Conservation (phyloP, 2,797 vertebrate species). For the Callimico goeldii region DNA sequence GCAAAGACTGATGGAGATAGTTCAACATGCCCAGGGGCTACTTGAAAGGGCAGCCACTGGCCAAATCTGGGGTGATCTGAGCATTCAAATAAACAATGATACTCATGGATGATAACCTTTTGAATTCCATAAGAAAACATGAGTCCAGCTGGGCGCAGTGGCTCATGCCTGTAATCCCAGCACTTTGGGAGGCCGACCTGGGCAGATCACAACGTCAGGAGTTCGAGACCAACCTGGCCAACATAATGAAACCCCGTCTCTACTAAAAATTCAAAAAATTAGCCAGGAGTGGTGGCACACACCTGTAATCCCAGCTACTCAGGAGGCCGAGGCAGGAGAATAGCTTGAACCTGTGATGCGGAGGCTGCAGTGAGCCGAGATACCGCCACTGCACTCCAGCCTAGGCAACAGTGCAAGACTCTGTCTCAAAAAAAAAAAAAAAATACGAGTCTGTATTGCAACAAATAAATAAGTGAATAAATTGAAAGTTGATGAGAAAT, state of each 20-base stretch:
- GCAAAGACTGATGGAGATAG: rapidly evolving
- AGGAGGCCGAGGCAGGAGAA: background rate
- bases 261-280: background rate
- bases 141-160: background rate
- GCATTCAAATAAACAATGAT: background rate
- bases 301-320: background rate
- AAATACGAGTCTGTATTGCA: rapidly evolving
- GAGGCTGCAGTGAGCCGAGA: background rate
- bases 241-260: background rate
- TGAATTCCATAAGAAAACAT: rapidly evolving
- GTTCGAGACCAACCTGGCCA: background rate
- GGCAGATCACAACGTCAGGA: background rate
- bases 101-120: too few relatives aligned
- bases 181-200: background rate
- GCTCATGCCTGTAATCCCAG: background rate
- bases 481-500: background rate
- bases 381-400: background rate
- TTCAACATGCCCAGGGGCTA: background rate
- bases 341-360: background rate
- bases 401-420: background rate
- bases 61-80: background rate
- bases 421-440: background rate
- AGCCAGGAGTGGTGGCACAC: rapidly evolving
- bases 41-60: background rate
- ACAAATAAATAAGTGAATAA: background rate